Evolutionary conservation across 2,797 vertebrate genomes (phyloP), one percentile per base, ranked within the genome.

Genomic region (Crenichthys baileyi): DNA sequence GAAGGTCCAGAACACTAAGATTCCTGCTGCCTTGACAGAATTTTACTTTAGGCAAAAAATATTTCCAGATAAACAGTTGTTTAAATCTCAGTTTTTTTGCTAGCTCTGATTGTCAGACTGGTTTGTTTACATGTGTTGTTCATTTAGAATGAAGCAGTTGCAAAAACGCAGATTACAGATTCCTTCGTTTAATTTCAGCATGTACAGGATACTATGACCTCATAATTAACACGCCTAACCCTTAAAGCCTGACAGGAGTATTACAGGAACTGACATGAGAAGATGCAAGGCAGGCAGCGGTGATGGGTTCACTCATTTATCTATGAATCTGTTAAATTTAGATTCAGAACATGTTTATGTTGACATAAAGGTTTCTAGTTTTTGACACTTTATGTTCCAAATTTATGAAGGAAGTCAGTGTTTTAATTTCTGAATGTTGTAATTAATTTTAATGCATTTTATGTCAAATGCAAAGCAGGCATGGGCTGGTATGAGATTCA

Each of bases 41-140:
- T 67, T 67, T 24, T 67, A 67, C 20, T 67, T 65, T 39, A 22
- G 36, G 61, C 31, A 65, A 65, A 41, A 36, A 41, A 36, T 63
- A 16, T 20, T 36, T 63, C 36, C 8, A 39, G 36, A 41, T 22
- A 13, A 48, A 39, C 3, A 5, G 3, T 39, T 65, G 4, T 39
- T 65, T 39, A 22, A 63, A 29, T 18, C 29, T 36, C 60, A 20
- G 16, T 63, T 31, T 31, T 20, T 31, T 63, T 63, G 60, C 29
- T 63, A 63, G 29, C 5, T 31, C 5, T 61, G 26, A 31, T 36
- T 7, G 16, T 20, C 29, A 63, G 60, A 31, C 29, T 63, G 58
- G 58, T 61, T 61, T 61, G 60, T 63, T 63, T 63, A 63, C 60
- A 63, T 20, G 16, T 63, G 44, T 46, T 46, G 44, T 46, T 63